A percentile compares a stretch with the other conserved stretches of the same genome.
Conservation (phyloP, 2,113 vertebrate species). For the Sarotherodon lohbergeri region DNA sequence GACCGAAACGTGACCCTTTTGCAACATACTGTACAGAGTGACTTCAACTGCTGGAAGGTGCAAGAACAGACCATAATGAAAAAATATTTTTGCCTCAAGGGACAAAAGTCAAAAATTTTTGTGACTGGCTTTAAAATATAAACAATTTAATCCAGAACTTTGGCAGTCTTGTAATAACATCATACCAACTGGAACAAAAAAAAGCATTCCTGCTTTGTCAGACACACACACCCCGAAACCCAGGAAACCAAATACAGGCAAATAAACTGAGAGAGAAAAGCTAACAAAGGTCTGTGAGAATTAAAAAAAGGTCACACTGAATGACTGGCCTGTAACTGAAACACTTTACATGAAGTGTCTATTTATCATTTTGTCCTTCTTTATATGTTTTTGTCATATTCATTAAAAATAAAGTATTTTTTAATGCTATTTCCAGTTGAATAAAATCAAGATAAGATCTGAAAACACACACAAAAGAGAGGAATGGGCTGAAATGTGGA, state of each 20-base stretch:
- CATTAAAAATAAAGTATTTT: background rate
- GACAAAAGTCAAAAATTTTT: background rate
- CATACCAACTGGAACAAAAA: slow-evolving; percentile 15
- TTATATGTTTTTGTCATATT: background rate
- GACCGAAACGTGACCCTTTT: background rate
- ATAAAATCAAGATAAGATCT: background rate
- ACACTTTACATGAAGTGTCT: background rate
- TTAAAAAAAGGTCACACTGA: background rate
- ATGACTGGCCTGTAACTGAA: background rate
- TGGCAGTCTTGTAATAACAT: slow-evolving; percentile 38
- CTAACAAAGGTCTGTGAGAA: slow-evolving; percentile 4
- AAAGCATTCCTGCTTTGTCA: background rate
- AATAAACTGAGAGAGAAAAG: slow-evolving; percentile 30
- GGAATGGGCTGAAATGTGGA: background rate
- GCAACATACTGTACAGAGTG: background rate
- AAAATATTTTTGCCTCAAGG: background rate
- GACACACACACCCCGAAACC: slow-evolving; percentile 30
- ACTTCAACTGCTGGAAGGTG: background rate
- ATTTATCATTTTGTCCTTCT: background rate
- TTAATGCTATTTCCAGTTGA: rapidly evolving
- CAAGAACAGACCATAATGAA: background rate
- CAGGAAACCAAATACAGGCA: slow-evolving; percentile 60
- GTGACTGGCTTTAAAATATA: slow-evolving; percentile 14
- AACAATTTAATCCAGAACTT: slow-evolving; percentile 48
- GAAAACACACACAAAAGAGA: background rate